Conservation (phyloP, 2,888 invertebrate genomes). For the Lycia hirtaria region DNA sequence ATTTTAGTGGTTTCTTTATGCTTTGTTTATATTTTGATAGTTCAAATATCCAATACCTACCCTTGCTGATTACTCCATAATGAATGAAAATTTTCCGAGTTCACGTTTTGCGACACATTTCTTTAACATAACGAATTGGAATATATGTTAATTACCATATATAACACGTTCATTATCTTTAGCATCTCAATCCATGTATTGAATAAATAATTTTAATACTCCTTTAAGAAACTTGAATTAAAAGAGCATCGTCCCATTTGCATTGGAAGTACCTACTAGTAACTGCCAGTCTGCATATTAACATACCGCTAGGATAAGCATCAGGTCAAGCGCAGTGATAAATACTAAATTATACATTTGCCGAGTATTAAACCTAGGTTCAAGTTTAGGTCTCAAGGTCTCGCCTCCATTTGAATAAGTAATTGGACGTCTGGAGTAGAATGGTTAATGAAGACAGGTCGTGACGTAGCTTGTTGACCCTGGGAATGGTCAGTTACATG, state of each 20-base stretch:
- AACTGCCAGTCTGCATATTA: conserved; percentile 52
- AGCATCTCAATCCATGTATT: conserved; percentile 13
- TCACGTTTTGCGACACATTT: background rate
- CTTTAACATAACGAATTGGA: conserved; percentile 1
- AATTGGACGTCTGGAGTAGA: conserved; percentile 42
- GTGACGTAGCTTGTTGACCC: conserved; percentile 30
- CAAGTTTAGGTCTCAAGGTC: conserved; percentile 57
- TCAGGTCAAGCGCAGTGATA: conserved; percentile 61
- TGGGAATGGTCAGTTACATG: conserved; percentile 28
- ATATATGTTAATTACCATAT: conserved; percentile 11
- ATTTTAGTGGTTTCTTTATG: no score
- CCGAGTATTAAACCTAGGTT: conserved; percentile 51
- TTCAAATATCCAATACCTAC: background rate
- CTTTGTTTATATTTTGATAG: no score
- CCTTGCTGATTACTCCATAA: background rate
- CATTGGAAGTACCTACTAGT: conserved; percentile 23
- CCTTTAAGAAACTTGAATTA: conserved; percentile 18
- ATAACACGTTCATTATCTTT: conserved; percentile 15
- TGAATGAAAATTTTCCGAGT: background rate
- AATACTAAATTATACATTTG: conserved; percentile 62
- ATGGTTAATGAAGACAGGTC: conserved; percentile 32
- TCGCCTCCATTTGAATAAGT: conserved; percentile 41
- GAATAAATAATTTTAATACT: conserved; percentile 22
- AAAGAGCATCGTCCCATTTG: conserved; percentile 23
- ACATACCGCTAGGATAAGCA: conserved; percentile 71